Conservation (phyloP, 2,797 vertebrate species). For the Eidolon dupreanum region DNA sequence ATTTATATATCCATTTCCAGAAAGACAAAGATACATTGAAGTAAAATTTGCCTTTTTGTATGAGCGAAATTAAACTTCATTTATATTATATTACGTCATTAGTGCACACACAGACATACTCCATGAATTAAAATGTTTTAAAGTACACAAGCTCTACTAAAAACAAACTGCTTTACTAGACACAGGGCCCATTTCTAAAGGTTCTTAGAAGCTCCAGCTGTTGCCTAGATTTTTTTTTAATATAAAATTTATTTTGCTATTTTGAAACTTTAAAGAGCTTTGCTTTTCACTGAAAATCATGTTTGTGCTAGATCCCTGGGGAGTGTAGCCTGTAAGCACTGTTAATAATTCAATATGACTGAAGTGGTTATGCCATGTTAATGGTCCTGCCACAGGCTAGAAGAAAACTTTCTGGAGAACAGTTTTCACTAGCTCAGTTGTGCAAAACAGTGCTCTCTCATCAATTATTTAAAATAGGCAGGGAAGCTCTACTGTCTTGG, state of each 20-base stretch:
- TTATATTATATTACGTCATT: slow-evolving; percentile 11
- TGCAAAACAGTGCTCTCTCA: slow-evolving; percentile 37
- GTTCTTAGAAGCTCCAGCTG: slow-evolving; percentile 53
- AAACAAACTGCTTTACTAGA: slow-evolving; percentile 47
- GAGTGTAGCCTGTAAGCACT: slow-evolving; percentile 55
- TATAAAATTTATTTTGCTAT: slow-evolving; percentile 66
- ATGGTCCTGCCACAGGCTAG: slow-evolving; percentile 4
- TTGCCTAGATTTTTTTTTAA: slow-evolving; percentile 48
- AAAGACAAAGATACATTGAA: slow-evolving; percentile 46
- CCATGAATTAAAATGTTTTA: slow-evolving; percentile 44
- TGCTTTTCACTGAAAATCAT: slow-evolving; percentile 64
- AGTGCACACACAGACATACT: neutral
- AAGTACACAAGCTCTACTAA: neutral
- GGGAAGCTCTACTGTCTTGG: neutral
- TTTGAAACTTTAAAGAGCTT: slow-evolving; percentile 69
- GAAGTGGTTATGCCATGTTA: slow-evolving; percentile 43
- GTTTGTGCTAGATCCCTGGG: slow-evolving; percentile 64
- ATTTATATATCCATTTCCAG: slow-evolving; percentile 32
- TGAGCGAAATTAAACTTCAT: slow-evolving; percentile 54
- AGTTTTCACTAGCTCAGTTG: neutral
- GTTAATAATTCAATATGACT: slow-evolving; percentile 65
- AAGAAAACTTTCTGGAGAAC: slow-evolving; percentile 32
- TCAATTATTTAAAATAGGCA: slow-evolving; percentile 15
- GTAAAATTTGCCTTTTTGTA: slow-evolving; percentile 23
- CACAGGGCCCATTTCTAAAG: slow-evolving; percentile 33